These are phyloP conservation scores for Erebia palarica DNA, from an alignment of 2,888 invertebrate genomes.

Conservation along the genomic window DNA sequence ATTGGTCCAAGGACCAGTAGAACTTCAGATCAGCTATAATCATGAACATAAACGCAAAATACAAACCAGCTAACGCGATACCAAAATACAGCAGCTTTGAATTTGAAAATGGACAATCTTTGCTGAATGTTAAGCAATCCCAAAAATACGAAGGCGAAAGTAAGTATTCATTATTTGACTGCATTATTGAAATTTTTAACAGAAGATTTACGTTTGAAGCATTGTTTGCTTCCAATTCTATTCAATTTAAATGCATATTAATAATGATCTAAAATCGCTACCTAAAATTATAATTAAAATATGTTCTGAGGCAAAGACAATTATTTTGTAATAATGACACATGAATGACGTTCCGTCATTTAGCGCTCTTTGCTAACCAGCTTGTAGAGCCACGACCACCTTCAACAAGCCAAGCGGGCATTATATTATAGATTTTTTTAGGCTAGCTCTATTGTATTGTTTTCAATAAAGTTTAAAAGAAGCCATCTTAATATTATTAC, in stretches of 20 bases:
- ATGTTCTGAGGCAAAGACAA: neutral
- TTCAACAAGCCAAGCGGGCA: too few species aligned
- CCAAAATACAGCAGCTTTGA: slow-evolving; percentile 64
- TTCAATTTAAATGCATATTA: neutral
- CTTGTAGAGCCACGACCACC: too few species aligned
- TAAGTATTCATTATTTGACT: slow-evolving; percentile 40
- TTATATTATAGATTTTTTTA: too few species aligned
- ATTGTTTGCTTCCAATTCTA: neutral
- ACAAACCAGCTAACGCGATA: slow-evolving; percentile 54
- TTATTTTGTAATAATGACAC: too few species aligned
- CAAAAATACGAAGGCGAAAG: slow-evolving; percentile 62
- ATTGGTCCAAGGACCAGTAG: slow-evolving; percentile 61
- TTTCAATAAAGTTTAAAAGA: too few species aligned
- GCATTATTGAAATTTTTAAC: slow-evolving; percentile 44
- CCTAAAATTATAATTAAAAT: neutral
- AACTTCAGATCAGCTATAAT: slow-evolving; percentile 62
- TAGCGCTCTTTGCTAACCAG: too few species aligned
- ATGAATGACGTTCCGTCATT: too few species aligned
- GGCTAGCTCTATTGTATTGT: too few species aligned
- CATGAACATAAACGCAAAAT: slow-evolving; percentile 55
- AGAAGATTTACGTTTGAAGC: slow-evolving; percentile 28
- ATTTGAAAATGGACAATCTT: slow-evolving; percentile 64
- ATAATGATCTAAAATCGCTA: neutral
- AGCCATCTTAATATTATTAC: too few species aligned
- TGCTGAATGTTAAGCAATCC: slow-evolving; percentile 60